A percentile compares a stretch with the other conserved stretches of the same genome.
Conservation (phyloP, 2,113 vertebrate genomes). For the Coturnix japonica region DNA sequence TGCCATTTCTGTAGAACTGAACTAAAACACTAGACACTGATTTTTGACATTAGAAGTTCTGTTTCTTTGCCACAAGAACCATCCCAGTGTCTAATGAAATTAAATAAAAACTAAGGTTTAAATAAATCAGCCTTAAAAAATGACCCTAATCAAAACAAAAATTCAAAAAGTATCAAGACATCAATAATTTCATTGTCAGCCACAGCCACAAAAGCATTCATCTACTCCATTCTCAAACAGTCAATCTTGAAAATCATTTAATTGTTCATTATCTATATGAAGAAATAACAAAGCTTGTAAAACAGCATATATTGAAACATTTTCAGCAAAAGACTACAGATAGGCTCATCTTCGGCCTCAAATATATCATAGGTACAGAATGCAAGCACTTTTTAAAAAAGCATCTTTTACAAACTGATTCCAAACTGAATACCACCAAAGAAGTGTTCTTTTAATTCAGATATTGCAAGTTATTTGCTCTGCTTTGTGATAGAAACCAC, state of each 20-base stretch:
- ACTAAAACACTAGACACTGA: rapidly evolving
- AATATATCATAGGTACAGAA: neutral
- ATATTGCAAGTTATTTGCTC: neutral
- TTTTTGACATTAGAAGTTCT: neutral
- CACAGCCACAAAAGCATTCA: neutral
- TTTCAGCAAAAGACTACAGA: neutral
- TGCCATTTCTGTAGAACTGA: neutral
- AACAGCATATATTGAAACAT: neutral
- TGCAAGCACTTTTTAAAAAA: neutral
- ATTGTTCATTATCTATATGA: neutral
- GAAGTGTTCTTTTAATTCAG: neutral
- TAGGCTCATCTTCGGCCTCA: neutral
- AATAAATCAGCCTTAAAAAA: neutral
- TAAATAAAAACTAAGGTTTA: neutral
- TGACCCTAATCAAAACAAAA: neutral
- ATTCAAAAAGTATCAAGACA: neutral
- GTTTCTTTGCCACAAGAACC: neutral
- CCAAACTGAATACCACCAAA: neutral
- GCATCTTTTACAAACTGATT: neutral
- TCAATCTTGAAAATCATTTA: neutral
- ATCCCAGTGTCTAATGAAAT: neutral
- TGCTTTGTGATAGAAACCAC: neutral
- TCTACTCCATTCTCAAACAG: neutral
- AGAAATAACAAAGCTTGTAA: neutral
- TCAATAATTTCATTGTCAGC: neutral